Base-by-base conservation (phyloP, 2,797 vertebrate genomes). In the Chrosomus eos region DNA sequence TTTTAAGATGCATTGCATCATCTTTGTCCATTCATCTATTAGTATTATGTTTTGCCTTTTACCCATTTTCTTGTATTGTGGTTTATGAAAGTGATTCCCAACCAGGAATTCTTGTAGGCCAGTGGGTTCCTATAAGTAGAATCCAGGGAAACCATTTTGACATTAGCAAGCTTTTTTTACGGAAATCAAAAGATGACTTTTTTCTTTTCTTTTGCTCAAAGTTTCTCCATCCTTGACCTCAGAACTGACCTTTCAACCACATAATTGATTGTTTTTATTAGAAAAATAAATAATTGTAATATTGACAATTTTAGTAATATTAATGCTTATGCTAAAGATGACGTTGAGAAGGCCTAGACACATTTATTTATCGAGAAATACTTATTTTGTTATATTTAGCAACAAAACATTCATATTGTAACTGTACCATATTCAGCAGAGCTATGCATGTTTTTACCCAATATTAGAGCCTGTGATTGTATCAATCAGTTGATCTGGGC, bases 1-100 rank as follows among this genome's bases (percentile, higher is more conserved):
- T 81, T 73, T 72, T 55, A 45, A 33, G n/a, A 66, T 60, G 31
- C 31, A 48, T 60, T 81, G 28, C 43, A 66, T 88, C 72, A 86
- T 62, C 58, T 81, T 66, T 76, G 28, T 10, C 26, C 16, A 3
- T 31, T 45, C 13, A 26, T 70, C 62, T 53, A 74, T 53, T 19
- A 4, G 16, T 3, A 11, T 43, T 4, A 2, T 14, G 0, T 45
- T 6, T 58, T 81, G n/a, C 60, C 19, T 73, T 82, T 3, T 8
- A 16, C 43, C 36, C 82, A 23, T 81, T 82, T 68, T 60, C 26
- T 38, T 28, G 33, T 26, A 33, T 80, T 48, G 71, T 67, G 33
- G 19, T 73, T 83, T 66, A 58, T 82, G 58, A 38, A 76, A 60
- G 74, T 38, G 14, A 58, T 38, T 58, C 21, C 71, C 8, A 73